Percentiles rank a stretch among this genome's conserved stretches.
Evolutionary conservation across 2,797 vertebrate genomes (phyloP).

Genomic region (Notolepis coatsorum): DNA sequence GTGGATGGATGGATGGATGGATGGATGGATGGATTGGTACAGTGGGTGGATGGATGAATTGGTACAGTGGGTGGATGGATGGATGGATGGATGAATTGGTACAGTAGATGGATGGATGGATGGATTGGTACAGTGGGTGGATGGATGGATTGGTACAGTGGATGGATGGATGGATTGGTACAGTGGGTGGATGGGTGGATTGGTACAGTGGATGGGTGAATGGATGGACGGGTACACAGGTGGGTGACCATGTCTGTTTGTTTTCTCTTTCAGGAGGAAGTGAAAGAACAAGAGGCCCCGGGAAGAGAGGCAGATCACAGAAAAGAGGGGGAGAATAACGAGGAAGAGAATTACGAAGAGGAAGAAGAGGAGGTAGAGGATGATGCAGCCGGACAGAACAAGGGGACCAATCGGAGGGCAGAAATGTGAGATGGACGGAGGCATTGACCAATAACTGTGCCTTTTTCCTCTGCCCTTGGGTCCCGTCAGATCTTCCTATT

Average conservation of each 20-base stretch:
- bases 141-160: too few relatives aligned
- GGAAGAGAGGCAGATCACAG: slow-evolving; percentile 75
- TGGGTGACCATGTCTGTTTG: slow-evolving; percentile 1
- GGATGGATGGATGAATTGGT: too few relatives aligned
- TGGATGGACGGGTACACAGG: too few relatives aligned
- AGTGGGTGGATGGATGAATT: too few relatives aligned
- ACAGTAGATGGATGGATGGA: too few relatives aligned
- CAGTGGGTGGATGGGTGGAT: too few relatives aligned
- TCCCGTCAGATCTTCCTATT: slow-evolving; percentile 24
- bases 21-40: too few relatives aligned
- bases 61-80: too few relatives aligned
- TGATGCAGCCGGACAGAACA: slow-evolving; percentile 70
- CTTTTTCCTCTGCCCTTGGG: slow-evolving; percentile 29
- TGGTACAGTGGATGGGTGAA: too few relatives aligned
- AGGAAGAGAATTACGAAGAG: slow-evolving; percentile 89
- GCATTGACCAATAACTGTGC: slow-evolving; percentile 43
- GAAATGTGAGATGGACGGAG: slow-evolving; percentile 87
- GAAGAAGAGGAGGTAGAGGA: slow-evolving; percentile 88
- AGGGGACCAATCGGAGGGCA: slow-evolving; percentile 84
- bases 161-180: too few relatives aligned
- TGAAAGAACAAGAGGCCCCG: slow-evolving; percentile 64
- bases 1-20: too few relatives aligned
- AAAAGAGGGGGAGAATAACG: slow-evolving; percentile 75
- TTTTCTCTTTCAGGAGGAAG: slow-evolving; percentile 63
- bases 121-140: too few relatives aligned